Percentiles rank a stretch among this genome's conserved stretches.
Conservation (phyloP, 2,888 invertebrate species). For the Autographa pulchrina region DNA sequence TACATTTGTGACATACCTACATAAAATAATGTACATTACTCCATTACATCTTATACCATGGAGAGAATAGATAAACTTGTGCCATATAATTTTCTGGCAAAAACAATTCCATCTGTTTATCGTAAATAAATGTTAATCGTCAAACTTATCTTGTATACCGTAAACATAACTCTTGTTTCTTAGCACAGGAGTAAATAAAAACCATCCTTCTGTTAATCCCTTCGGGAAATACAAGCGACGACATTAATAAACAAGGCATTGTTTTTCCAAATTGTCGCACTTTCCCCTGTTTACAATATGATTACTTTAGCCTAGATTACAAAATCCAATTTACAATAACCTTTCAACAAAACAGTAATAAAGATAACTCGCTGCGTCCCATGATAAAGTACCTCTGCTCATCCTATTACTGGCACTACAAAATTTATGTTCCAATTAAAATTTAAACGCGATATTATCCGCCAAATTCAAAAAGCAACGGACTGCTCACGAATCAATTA, state of each 20-base stretch:
- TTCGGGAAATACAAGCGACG: not conserved
- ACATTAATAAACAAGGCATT: not conserved
- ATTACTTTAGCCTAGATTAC: slow-evolving; percentile 18
- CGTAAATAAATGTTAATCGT: too few species aligned
- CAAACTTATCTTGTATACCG: not conserved
- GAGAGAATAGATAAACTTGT: too few species aligned
- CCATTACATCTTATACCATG: too few species aligned
- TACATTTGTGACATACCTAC: too few species aligned
- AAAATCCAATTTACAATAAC: slow-evolving; percentile 56
- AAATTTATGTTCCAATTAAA: slow-evolving; percentile 70
- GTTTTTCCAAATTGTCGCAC: not conserved
- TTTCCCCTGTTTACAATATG: slow-evolving; percentile 13
- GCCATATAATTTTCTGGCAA: too few species aligned
- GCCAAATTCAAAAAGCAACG: slow-evolving; percentile 61
- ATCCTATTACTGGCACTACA: slow-evolving; percentile 54
- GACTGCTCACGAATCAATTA: slow-evolving; percentile 65
- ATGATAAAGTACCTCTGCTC: slow-evolving; percentile 45
- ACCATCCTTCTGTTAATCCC: not conserved
- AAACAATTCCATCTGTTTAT: too few species aligned
- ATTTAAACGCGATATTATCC: slow-evolving; percentile 64
- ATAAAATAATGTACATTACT: too few species aligned
- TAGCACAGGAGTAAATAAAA: not conserved
- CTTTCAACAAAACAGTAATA: slow-evolving; percentile 55
- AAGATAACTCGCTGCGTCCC: slow-evolving; percentile 52
- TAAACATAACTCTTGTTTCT: not conserved